These are phyloP conservation scores for Carcharodon carcharias DNA, from an alignment of 2,797 vertebrate species.

Conservation along the genomic window DNA sequence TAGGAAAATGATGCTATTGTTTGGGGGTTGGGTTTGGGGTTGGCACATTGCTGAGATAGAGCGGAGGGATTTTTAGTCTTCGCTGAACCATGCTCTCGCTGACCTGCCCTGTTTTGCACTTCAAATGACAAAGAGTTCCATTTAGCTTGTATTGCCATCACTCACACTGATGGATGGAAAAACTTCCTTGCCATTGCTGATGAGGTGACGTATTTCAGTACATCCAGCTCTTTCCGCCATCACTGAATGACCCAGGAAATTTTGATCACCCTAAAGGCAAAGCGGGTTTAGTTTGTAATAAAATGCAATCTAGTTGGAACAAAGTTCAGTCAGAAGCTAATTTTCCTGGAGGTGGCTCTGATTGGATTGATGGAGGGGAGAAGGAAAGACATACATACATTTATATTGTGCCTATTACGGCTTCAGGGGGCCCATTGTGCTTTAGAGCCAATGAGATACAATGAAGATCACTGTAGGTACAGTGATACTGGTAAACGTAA, in stretches of 20 bases:
- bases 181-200: neutral
- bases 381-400: neutral
- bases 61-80: neutral
- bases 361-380: neutral
- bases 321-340: neutral
- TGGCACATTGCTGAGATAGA: neutral
- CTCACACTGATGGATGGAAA: neutral
- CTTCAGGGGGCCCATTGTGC: neutral
- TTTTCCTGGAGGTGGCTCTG: neutral
- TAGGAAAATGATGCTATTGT: neutral
- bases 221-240: neutral
- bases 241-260: neutral
- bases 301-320: neutral
- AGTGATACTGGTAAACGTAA: neutral
- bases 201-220: neutral
- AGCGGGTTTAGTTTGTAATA: neutral
- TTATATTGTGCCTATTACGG: neutral
- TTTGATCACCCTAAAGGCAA: neutral
- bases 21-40: no score
- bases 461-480: neutral
- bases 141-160: neutral
- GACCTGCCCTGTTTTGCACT: neutral
- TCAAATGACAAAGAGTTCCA: neutral
- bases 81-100: neutral
- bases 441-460: neutral